These are phyloP conservation scores for Rosalia funebris DNA, from an alignment of 2,888 invertebrate species.

Conservation along the genomic window DNA sequence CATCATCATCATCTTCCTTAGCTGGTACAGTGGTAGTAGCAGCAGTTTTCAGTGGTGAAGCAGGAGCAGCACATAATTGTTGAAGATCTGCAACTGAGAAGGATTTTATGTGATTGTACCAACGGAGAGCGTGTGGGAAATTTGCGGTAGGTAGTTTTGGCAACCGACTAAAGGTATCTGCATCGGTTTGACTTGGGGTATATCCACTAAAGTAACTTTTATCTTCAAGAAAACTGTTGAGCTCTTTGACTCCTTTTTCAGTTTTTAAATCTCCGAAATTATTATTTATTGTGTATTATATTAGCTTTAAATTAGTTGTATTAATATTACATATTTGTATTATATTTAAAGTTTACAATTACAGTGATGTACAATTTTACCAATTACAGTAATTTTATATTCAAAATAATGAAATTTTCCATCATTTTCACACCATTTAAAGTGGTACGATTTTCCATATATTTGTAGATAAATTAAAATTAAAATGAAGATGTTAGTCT, in stretches of 20 bases:
- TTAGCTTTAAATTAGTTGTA: too few species aligned
- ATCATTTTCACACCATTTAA: not conserved
- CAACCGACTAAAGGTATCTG: constrained; percentile 81
- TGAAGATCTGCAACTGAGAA: constrained; percentile 81
- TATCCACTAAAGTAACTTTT: constrained; percentile 91
- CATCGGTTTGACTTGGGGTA: constrained; percentile 86
- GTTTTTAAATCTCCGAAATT: constrained; percentile 88
- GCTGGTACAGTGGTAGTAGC: constrained; percentile 66
- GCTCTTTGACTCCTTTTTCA: constrained; percentile 81
- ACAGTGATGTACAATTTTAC: too few species aligned
- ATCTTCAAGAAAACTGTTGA: constrained; percentile 84
- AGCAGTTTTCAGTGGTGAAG: constrained; percentile 72
- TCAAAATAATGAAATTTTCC: not conserved
- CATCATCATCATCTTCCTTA: constrained; percentile 71
- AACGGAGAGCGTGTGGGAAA: constrained; percentile 80
- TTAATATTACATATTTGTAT: too few species aligned
- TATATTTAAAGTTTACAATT: too few species aligned
- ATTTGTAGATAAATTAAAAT: not conserved
- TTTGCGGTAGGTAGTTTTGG: constrained; percentile 76
- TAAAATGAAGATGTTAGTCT: not conserved
- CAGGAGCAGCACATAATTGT: constrained; percentile 58
- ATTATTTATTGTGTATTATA: too few species aligned
- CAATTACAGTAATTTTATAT: too few species aligned
- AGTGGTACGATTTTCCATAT: not conserved
- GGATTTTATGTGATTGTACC: constrained; percentile 95